A percentile compares a stretch with the other conserved stretches of the same genome.
phyloP scores from a whole-genome alignment of 2,797 vertebrate species.

The Trachurus trachurus region DNA sequence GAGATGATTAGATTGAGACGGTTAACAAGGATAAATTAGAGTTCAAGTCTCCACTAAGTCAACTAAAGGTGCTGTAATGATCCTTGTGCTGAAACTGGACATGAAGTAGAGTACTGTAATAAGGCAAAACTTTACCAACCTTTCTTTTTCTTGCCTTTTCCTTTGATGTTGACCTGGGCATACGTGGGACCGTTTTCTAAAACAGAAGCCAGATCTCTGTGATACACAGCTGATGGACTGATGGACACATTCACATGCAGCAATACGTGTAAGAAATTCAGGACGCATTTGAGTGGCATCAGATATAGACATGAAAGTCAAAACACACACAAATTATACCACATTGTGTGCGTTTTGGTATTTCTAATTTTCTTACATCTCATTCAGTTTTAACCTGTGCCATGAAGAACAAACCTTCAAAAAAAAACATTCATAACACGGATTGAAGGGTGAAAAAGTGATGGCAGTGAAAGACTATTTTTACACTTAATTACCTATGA shows the following conservation, averaged over 20 bases:
- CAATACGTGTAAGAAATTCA: neutral
- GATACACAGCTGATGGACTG: neutral
- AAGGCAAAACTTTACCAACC: neutral
- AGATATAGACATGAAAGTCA: too few species aligned
- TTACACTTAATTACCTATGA: neutral
- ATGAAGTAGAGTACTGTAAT: too few species aligned
- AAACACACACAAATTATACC: too few species aligned
- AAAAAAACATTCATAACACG: neutral
- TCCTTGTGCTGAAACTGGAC: too few species aligned
- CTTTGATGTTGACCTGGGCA: neutral
- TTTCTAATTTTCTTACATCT: too few species aligned
- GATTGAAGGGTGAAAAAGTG: neutral
- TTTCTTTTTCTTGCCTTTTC: rapidly evolving
- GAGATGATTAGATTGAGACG: neutral
- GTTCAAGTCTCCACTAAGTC: neutral
- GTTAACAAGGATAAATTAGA: neutral
- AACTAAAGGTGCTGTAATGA: too few species aligned
- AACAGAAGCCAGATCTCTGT: neutral
- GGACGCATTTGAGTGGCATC: too few species aligned
- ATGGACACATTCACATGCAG: neutral
- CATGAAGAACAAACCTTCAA: neutral
- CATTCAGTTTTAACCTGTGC: too few species aligned
- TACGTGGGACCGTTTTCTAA: neutral
- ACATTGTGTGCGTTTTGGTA: too few species aligned
- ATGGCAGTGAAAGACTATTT: neutral